Evolutionary conservation across 2,888 invertebrate genomes (phyloP).

Genomic region (Anoplius nigerrimus): DNA sequence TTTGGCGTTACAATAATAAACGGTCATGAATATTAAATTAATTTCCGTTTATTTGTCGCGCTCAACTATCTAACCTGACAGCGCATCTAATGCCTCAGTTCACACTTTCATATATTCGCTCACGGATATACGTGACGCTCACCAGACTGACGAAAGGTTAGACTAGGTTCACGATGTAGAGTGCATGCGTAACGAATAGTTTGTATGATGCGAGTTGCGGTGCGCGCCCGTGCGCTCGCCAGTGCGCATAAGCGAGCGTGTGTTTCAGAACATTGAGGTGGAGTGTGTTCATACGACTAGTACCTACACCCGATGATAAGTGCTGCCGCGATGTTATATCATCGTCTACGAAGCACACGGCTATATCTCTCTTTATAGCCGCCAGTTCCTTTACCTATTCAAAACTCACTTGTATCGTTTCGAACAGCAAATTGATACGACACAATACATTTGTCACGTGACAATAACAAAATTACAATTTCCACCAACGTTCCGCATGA

Average conservation of each 20-base stretch:
- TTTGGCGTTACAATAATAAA: no score
- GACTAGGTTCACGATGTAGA: constrained; percentile 40
- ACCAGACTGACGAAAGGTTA: background rate
- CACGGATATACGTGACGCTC: background rate
- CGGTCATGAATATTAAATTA: no score
- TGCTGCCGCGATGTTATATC: constrained; percentile 51
- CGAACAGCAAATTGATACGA: constrained; percentile 7
- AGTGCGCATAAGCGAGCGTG: background rate
- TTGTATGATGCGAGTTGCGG: constrained; percentile 13
- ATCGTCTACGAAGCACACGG: constrained; percentile 40
- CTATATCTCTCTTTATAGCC: constrained; percentile 36
- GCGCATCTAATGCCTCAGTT: background rate
- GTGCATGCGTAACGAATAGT: constrained; percentile 50
- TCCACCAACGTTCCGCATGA: no score
- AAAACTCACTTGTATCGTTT: constrained; percentile 13
- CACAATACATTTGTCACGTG: no score
- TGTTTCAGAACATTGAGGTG: background rate
- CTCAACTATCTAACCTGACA: no score
- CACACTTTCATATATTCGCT: background rate
- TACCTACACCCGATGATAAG: constrained; percentile 39
- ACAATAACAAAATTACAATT: no score
- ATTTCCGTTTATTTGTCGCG: no score
- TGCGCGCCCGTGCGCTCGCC: background rate
- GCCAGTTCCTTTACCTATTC: constrained; percentile 49
- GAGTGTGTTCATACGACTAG: background rate